These are phyloP conservation scores for Cyclopterus lumpus DNA, from an alignment of 2,797 vertebrate species.

Conservation along the genomic window DNA sequence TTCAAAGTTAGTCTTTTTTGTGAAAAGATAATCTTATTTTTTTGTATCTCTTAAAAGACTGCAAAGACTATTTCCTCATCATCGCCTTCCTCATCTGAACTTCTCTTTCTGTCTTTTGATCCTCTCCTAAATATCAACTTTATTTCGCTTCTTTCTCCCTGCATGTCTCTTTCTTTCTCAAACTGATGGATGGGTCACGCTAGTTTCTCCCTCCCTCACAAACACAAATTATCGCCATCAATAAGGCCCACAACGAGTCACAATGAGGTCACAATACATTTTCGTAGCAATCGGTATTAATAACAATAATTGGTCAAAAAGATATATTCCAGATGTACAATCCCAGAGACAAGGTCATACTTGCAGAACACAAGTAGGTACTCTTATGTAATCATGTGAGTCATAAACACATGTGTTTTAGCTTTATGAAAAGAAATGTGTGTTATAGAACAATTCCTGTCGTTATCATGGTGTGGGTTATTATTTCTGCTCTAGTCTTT, in stretches of 20 bases:
- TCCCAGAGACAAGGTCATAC: neutral
- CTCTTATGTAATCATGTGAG: constrained; percentile 8
- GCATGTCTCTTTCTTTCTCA: neutral
- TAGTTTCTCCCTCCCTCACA: neutral
- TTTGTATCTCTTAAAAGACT: neutral
- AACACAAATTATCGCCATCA: neutral
- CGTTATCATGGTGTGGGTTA: neutral
- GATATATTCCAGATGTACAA: neutral
- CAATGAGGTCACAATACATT: neutral
- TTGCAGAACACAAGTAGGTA: neutral
- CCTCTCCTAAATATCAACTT: neutral
- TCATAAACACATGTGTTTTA: neutral
- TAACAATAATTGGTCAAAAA: neutral
- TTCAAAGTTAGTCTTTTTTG: neutral
- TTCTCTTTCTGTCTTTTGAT: neutral
- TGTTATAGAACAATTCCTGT: neutral
- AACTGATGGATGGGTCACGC: neutral
- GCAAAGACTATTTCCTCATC: neutral
- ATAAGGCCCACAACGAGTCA: neutral
- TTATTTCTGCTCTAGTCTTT: neutral
- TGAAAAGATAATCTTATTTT: neutral
- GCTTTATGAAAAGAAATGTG: neutral
- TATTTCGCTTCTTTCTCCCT: neutral
- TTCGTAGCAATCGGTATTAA: neutral
- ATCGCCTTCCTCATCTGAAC: neutral